A percentile compares a stretch with the other conserved stretches of the same genome.
Conservation (phyloP, 2,113 vertebrate species). For the Taxidea taxus region DNA sequence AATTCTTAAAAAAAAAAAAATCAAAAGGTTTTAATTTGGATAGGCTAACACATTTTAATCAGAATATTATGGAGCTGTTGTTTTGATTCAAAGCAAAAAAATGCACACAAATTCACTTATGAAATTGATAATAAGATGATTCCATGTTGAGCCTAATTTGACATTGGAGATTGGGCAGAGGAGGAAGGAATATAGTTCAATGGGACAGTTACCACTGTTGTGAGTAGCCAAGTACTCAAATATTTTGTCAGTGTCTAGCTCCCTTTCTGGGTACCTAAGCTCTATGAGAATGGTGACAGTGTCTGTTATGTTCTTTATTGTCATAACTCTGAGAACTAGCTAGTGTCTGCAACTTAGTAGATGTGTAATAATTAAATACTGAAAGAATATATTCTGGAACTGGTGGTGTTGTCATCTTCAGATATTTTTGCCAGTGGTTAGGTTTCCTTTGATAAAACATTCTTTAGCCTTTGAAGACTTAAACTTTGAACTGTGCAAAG, state of each 20-base stretch:
- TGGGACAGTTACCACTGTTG: neutral
- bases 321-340: neutral
- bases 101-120: neutral
- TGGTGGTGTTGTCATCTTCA: neutral
- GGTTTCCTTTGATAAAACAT: neutral
- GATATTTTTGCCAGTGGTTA: neutral
- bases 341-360: neutral
- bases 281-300: neutral
- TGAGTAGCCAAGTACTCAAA: neutral
- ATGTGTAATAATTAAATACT: neutral
- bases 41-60: conserved; percentile 26
- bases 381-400: neutral
- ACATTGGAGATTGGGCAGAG: neutral
- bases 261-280: neutral
- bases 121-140: neutral
- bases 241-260: neutral
- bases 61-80: neutral
- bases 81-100: conserved; percentile 31
- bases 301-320: neutral
- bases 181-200: neutral
- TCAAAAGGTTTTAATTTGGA: neutral
- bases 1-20: neutral
- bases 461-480: neutral
- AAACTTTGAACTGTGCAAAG: neutral
- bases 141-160: neutral